Base-by-base conservation (phyloP, 2,113 vertebrate genomes). In the Trematocara zebra region DNA sequence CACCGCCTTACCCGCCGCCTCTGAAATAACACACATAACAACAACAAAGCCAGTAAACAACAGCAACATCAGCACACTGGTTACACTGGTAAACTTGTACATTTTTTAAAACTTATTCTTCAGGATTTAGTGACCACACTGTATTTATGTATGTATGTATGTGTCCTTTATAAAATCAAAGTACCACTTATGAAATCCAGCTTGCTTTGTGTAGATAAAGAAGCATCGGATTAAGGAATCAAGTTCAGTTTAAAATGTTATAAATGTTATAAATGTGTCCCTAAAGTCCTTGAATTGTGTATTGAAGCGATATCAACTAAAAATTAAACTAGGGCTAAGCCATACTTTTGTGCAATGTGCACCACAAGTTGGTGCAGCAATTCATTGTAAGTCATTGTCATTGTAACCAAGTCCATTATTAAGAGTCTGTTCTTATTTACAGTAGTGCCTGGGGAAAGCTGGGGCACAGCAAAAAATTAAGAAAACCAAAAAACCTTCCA, bases 11-110 rank as follows among this genome's bases (percentile, higher is more conserved):
- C 91, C 91, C 89, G 92, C 92, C 82, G 94, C 92, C 84, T 95
- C 95, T 95, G 95, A 91, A 95, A 95, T 90, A 93, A 94, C 92
- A 95, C 92, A 95, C 88, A 93, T 80, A 94, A 91, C 91, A 93
- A 94, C 89, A 94, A 93, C 91, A 95, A 90, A 90, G 47, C 69
- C 86, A 88, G 89, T 93, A 88, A 95, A 93, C 86, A 93, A 92
- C 87, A 92, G 88, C 85, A 79, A 87, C 86, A 87, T 84, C 78
- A 79, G 42, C 44, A 90, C 53, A 84, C 31, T 85, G 52, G 42
- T 85, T 59, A 81, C 31, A 84, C 51, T 59, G 69, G 26, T 12
- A 51, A 31, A 76, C 42, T 78, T 69, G 33, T 18, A 49, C 52
- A 57, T 56, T 18, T 67, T 23, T 64, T 51, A 37, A n/a, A 5